Base-by-base conservation (phyloP, 2,113 vertebrate species). In the Colaptes auratus region DNA sequence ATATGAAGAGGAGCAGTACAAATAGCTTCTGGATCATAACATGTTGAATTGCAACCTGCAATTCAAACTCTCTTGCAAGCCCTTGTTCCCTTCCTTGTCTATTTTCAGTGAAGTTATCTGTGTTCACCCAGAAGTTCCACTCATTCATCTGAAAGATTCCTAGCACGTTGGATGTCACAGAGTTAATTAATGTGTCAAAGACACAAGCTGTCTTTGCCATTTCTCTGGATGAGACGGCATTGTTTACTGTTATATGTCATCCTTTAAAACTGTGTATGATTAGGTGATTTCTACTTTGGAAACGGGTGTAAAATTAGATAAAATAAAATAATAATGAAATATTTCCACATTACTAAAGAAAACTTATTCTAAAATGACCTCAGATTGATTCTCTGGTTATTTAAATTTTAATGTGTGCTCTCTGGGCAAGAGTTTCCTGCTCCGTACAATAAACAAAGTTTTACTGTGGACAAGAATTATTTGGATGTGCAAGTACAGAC, bases 201-300 rank as follows among this genome's bases (percentile, higher is more conserved):
- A 16, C 24, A 28, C 1, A 8, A 23, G 7, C 36, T 0, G 0
- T 48, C 28, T 81, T 67, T 56, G 24, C 15, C 27, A 19, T 23
- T 21, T n/a, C 0, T 27, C 4, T 60, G 28, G n/a, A 9, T 67
- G 14, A 78, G 10, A 42, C 59, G 23, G 21, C 2, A 8, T 55
- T 74, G 9, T 24, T 67, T 46, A n/a, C 15, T 23, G 6, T 46
- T 50, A 20, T 11, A 60, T 35, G 30, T 55, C 5, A 17, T 58
- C 63, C 24, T 42, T 14, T 50, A 33, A 83, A 83, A 31, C 7
- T 39, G 2, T 6, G 4, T 88, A 80, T 63, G 31, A 42, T 36
- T 64, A 83, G 70, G 6, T 30, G 12, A 1, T 74, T 90, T 66
- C 15, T 66, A 15, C 56, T 88, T 85, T 73, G 46, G 20, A 82